Evolutionary conservation across 2,888 invertebrate species (phyloP).

Genomic region (Coelinius sp.): DNA sequence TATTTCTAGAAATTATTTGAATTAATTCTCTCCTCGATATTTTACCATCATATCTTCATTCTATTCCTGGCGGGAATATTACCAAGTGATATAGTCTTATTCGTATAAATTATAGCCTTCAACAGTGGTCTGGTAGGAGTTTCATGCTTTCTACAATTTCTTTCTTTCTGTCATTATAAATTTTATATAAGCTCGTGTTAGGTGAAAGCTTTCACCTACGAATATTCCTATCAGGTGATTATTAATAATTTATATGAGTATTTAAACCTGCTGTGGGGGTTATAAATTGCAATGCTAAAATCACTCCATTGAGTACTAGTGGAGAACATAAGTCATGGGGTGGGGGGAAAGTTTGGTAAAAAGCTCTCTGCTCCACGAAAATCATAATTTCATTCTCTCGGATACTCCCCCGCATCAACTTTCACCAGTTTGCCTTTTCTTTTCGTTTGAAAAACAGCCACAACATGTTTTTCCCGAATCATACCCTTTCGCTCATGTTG

Average conservation of each 20-base stretch:
- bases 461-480: slow-evolving; percentile 25
- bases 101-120: neutral
- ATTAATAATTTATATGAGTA: neutral
- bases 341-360: neutral
- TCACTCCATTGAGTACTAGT: neutral
- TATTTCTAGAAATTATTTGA: neutral
- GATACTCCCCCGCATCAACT: neutral
- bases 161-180: slow-evolving; percentile 4
- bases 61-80: neutral
- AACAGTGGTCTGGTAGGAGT: neutral
- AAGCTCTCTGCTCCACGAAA: neutral
- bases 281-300: neutral
- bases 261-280: neutral
- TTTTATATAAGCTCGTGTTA: slow-evolving; percentile 5
- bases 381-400: neutral
- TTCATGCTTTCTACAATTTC: neutral
- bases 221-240: neutral
- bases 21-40: neutral
- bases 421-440: neutral
- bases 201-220: neutral
- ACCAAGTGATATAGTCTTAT: neutral
- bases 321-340: neutral
- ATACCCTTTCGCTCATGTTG: slow-evolving; percentile 33
- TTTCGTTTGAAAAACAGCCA: slow-evolving; percentile 2
- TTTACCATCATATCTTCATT: neutral